Base-by-base conservation (phyloP, 2,888 invertebrate genomes). In the Phortica okadai region DNA sequence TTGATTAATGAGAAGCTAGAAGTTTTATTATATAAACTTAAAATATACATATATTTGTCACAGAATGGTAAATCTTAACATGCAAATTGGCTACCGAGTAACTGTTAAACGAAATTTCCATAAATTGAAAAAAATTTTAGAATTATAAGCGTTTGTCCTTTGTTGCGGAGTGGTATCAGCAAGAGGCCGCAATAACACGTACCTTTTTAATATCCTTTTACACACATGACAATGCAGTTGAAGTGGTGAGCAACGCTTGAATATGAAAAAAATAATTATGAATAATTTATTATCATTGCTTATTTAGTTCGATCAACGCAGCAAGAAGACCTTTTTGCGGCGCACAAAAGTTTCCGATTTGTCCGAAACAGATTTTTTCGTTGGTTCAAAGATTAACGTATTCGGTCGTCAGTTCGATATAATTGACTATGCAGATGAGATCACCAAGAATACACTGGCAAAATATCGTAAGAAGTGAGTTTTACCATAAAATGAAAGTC, bases 91-190 rank as follows among this genome's bases (percentile, higher is more conserved):
- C 4, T 33, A 33, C 33, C 33, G 33, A 33, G 4, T 33, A 33
- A 6, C n/a, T n/a, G 56, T 14, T 56, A n/a, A n/a, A 56, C n/a
- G n/a, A 16, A 56, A 62, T 50, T 8, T 50, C 2, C 6, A 11
- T 50, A 11, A 50, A 8, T 50, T 2, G 3, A 21, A 21, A 21
- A 21, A 21, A 21, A 21, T 21, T 21, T 21, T 14, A 50, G 50
- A 50, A 14, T 50, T 50, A 11, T 25, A 62, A 62, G 21, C 59
- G 91, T 72, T 90, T 92, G 81, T 89, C 91, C 50, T 96, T 96
- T 91, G 90, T 94, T 77, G 96, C 95, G 2, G 97, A 97, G 92
- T 98, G 97, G 97, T 97, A 95, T 89, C 98, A 98, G 89, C 94
- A 94, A 82, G 94, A 95, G 85, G 95, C 96, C 0, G 94, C 94